Base-by-base conservation (phyloP, 2,888 invertebrate genomes). In the Anorthoa munda region DNA sequence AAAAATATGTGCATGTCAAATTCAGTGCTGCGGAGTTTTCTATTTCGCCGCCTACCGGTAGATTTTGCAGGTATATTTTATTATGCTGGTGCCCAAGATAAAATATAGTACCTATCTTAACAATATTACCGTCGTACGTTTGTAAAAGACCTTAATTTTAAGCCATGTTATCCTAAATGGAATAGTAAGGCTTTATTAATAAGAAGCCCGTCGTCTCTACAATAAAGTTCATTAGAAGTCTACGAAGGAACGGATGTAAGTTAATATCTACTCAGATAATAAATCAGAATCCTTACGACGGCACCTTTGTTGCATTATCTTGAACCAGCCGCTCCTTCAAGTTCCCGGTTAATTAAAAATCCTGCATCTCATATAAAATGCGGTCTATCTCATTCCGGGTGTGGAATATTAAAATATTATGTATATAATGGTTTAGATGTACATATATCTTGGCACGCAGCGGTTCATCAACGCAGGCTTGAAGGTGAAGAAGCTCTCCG, bases 401-500 rank as follows among this genome's bases (percentile, higher is more conserved):
- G 77, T 63, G 45, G 48, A 81, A 71, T 70, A 68, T 61, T 60
- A 67, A 68, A 58, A 9, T 63, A 51, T 45, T 63, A 51, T 45
- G 58, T 61, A 39, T 58, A 17, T 59, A 9, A 39, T 51, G 58
- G n/a, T n/a, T 55, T 21, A 26, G 23, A 46, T 53, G 31, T 80
- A 50, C 23, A 23, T 53, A 48, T 59, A 45, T 31, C 15, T 51
- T 39, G 13, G 59, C 13, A 51, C 51, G 26, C 45, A 77, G 51
- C 17, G n/a, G 64, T 74, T 76, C 60, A 72, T 74, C 72, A 72
- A 71, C 51, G 46, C 21, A 23, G 70, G 58, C 70, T 77, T 84
- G 84, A 77, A 77, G 82, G 76, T 71, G 81, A 81, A 81, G 72
- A 83, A 83, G 84, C 85, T 87, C 84, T 86, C 86, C 78, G 86